Base-by-base conservation (phyloP, 2,113 vertebrate species). In the Pitta sordida region DNA sequence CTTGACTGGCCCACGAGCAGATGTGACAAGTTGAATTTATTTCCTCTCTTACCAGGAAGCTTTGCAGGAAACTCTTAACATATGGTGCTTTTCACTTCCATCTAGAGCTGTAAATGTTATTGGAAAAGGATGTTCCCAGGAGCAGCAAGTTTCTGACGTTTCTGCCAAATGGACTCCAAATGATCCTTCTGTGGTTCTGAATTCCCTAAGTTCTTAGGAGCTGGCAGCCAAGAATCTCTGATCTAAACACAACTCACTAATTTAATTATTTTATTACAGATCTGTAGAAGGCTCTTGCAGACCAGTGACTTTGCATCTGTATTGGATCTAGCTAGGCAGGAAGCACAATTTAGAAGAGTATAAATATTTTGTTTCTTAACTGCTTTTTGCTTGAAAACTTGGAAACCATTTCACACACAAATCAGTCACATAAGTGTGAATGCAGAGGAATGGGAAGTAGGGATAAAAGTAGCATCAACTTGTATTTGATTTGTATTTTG, bases 1-100 rank as follows among this genome's bases (percentile, higher is more conserved):
- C 97, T 98, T 97, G 98, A 98, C 98, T 98, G 97, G 97, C 97
- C 97, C 96, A 97, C 41, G 84, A 99, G 98, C 98, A 98, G 98
- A 98, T 99, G 98, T 99, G 99, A 99, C 98, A 98, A 98, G 97
- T 98, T 98, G 98, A 99, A 99, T 99, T 98, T 98, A 98, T 99
- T 98, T 97, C 98, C 97, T 97, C 94, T 97, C 97, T 98, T 98
- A 98, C 98, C 97, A 98, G 97, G 97, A 98, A 98, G 98, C 98
- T 98, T 98, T 98, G 98, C 97, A 98, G 97, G 98, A 98, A 98
- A 98, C 98, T 98, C 96, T 97, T 98, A 98, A 98, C 98, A 98
- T 98, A 98, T 98, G 98, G 98, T 95, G 97, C 98, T 97, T 98
- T 97, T 97, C 94, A 94, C 95, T 98, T 98, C 97, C 97, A 98